Evolutionary conservation across 2,888 invertebrate species (phyloP), one percentile per base, ranked within the genome.

Genomic region (Meliscaeva auricollis): DNA sequence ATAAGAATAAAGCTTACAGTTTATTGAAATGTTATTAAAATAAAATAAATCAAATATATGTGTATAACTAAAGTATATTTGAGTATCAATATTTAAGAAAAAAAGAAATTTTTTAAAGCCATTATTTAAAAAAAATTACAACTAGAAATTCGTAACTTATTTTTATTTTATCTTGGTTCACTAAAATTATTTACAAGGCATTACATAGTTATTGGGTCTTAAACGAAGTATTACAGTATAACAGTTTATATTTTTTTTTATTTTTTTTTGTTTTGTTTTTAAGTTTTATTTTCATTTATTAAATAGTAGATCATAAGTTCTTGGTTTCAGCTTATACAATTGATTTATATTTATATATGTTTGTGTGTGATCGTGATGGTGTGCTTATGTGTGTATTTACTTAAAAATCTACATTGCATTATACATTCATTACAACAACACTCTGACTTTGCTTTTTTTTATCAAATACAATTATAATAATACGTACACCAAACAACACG

Each of bases 241-340:
- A 78, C 78, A 78, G 35, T 50, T 50, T 66, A 64, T 74, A 69
- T 54, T 72, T 22, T 26, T 0, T 5, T 30, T 15, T 2, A 48
- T 48, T 46, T 32, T 15, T 73, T 82, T 54, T 22, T 9, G 6
- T 2, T 46, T 48, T 44, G 20, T 22, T 72, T 77, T 60, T 38
- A 2, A 2, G 4, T 15, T 8, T 7, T n/a, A n/a, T n/a, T n/a
- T n/a, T n/a, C n/a, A n/a, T n/a, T n/a, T n/a, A n/a, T 30, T 15
- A n/a, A 6, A 50, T n/a, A 64, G 74, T 83, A 78, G 72, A 83
- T 83, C 83, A 74, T 83, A 83, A 83, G 83, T 78, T 64, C 78
- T 78, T 74, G 73, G 69, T 83, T 83, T 83, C 69, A 77, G 60
- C 68, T 82, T 75, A 70, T 69, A 68, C 73, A 8, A 26, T 54